A percentile compares a stretch with the other conserved stretches of the same genome.
Evolutionary conservation across 2,797 vertebrate genomes (phyloP).

Genomic region (Limnodromus scolopaceus): DNA sequence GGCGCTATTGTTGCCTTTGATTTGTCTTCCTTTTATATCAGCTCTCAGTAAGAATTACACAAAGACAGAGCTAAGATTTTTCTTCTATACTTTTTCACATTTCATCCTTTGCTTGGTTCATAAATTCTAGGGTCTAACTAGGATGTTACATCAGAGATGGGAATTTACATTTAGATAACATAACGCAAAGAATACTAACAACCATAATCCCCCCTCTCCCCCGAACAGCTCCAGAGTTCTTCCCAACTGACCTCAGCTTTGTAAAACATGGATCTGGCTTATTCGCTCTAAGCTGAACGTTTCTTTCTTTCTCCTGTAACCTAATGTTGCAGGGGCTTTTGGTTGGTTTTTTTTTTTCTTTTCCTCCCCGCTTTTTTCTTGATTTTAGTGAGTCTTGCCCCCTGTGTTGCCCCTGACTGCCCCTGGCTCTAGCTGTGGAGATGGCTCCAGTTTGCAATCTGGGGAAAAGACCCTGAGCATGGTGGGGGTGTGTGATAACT

Average conservation of each 20-base stretch:
- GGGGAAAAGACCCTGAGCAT: not conserved
- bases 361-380: not conserved
- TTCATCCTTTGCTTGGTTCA: slow-evolving; percentile 11
- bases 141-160: not conserved
- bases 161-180: slow-evolving; percentile 31
- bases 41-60: slow-evolving; percentile 10
- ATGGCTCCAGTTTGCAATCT: not conserved
- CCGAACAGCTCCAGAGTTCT: not conserved
- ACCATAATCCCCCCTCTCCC: not conserved
- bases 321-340: not conserved
- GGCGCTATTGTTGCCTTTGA: slow-evolving; percentile 26
- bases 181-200: not conserved
- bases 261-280: not conserved
- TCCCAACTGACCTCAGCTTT: not conserved
- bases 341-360: no score
- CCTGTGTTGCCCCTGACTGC: not conserved
- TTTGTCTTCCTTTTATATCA: slow-evolving; percentile 48
- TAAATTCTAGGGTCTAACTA: slow-evolving; percentile 17
- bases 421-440: not conserved
- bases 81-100: not conserved
- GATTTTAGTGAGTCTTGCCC: not conserved
- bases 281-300: not conserved
- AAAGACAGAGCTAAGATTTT: slow-evolving; percentile 4
- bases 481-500: not conserved
- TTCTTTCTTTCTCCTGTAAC: not conserved